phyloP scores from a whole-genome alignment of 2,113 vertebrate genomes.

The Emydura subglobosa region DNA sequence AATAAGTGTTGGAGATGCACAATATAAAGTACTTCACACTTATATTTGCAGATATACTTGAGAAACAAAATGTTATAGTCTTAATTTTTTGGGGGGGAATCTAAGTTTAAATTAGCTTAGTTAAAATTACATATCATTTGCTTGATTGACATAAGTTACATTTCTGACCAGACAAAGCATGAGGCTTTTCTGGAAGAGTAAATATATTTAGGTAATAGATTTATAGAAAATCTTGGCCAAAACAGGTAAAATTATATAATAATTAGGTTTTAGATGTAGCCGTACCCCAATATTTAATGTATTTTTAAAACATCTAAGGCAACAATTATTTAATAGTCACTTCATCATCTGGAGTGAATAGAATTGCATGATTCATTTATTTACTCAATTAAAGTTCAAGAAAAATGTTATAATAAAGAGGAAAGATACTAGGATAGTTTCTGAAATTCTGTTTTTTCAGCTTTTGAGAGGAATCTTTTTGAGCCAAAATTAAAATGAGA shows the following conservation, averaged over 20 bases:
- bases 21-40: neutral
- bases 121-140: neutral
- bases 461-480: neutral
- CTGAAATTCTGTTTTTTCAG: neutral
- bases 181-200: neutral
- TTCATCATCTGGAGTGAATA: neutral
- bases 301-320: neutral
- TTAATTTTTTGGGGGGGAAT: neutral
- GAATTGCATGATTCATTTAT: neutral
- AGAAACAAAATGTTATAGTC: neutral
- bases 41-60: neutral
- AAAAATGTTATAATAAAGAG: neutral
- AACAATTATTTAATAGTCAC: neutral
- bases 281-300: neutral
- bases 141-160: neutral
- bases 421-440: neutral
- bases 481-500: neutral
- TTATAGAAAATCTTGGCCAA: neutral
- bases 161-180: neutral
- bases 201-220: neutral
- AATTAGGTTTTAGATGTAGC: neutral
- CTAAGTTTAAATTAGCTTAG: neutral
- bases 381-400: neutral
- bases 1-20: neutral
- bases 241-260: neutral